Percentiles rank a stretch among this genome's conserved stretches.
Evolutionary conservation across 1,140 invertebrate genomes (phyloP).

Genomic region (Piezodorus guildinii): DNA sequence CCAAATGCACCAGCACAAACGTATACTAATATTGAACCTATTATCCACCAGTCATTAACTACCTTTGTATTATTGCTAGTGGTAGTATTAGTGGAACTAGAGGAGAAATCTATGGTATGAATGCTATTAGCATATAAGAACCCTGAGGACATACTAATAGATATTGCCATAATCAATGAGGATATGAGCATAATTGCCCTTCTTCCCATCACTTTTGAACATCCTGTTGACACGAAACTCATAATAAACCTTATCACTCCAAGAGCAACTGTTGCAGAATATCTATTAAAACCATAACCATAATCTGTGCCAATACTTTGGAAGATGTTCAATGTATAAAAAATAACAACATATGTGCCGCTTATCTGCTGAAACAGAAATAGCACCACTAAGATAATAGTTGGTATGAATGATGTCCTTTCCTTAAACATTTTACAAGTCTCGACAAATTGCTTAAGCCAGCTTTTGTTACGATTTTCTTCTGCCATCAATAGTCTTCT

Average conservation of each 20-base stretch:
- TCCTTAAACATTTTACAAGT: slow-evolving; percentile 13
- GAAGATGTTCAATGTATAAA: slow-evolving; percentile 51
- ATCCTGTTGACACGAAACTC: slow-evolving; percentile 37
- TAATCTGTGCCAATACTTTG: slow-evolving; percentile 37
- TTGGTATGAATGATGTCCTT: slow-evolving; percentile 40
- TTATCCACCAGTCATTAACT: slow-evolving; percentile 19
- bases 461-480: background rate
- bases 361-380: slow-evolving; percentile 46
- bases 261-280: slow-evolving; percentile 38
- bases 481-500: background rate
- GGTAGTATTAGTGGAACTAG: background rate
- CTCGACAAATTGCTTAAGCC: slow-evolving; percentile 10
- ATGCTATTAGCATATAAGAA: background rate
- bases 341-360: slow-evolving; percentile 52
- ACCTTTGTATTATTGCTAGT: background rate
- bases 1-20: slow-evolving; percentile 43
- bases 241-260: slow-evolving; percentile 41
- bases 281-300: slow-evolving; percentile 35
- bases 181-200: slow-evolving; percentile 40
- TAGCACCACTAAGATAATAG: slow-evolving; percentile 38
- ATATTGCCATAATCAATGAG: slow-evolving; percentile 39
- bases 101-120: background rate
- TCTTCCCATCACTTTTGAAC: slow-evolving; percentile 42
- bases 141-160: background rate
- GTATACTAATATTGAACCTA: slow-evolving; percentile 39